Conservation (phyloP, 2,797 vertebrate species). For the Chloroceryle amazona region DNA sequence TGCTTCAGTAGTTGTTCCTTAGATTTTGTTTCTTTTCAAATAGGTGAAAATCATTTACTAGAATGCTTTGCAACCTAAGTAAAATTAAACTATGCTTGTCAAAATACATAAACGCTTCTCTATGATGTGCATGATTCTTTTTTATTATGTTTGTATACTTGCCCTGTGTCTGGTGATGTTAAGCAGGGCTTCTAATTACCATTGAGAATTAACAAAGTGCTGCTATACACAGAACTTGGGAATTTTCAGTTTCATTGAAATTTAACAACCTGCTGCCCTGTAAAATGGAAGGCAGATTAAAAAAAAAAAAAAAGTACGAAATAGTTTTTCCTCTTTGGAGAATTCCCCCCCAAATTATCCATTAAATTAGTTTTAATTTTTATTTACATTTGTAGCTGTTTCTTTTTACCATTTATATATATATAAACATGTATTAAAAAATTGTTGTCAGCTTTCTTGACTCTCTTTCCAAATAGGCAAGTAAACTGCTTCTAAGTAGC, state of each 20-base stretch:
- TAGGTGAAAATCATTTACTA: neutral
- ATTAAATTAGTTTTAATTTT: neutral
- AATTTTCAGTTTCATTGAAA: neutral
- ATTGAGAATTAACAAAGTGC: neutral
- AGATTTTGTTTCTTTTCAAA: neutral
- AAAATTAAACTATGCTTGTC: slow-evolving; percentile 26
- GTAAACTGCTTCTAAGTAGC: neutral
- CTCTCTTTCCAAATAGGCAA: neutral
- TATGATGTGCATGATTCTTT: neutral
- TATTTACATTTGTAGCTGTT: neutral
- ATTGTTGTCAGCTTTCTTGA: neutral
- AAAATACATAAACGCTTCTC: neutral
- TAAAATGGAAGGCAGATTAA: neutral
- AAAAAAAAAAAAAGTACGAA: neutral
- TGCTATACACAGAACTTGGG: neutral
- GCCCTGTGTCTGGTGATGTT: slow-evolving; percentile 11
- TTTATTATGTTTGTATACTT: neutral
- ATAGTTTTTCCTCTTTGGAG: neutral
- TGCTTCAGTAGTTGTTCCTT: neutral
- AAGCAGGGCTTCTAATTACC: slow-evolving; percentile 7
- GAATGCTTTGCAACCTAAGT: neutral
- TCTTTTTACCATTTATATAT: neutral
- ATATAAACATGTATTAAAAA: neutral
- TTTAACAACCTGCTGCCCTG: neutral
- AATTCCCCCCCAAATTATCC: neutral